A percentile compares a stretch with the other conserved stretches of the same genome.
These are phyloP conservation scores for Myotis yumanensis DNA, from an alignment of 2,113 vertebrate genomes.

Conservation along the genomic window DNA sequence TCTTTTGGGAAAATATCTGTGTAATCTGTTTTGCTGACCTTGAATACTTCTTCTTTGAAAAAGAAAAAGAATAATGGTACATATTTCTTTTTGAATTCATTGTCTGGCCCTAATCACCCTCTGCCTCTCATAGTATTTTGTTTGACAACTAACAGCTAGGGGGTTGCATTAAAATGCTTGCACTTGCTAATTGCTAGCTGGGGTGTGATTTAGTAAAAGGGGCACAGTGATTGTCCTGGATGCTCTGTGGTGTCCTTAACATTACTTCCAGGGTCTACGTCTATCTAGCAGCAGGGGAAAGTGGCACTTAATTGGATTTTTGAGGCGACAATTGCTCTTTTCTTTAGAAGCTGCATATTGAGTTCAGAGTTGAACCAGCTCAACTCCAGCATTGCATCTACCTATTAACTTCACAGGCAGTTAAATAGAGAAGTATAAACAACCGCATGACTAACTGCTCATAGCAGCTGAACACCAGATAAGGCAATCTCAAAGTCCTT, in stretches of 20 bases:
- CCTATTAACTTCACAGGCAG: conserved; percentile 76
- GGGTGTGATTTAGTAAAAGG: conserved; percentile 63
- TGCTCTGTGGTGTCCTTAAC: conserved; percentile 48
- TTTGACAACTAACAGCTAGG: conserved; percentile 61
- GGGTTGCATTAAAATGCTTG: conserved; percentile 43
- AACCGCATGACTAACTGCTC: conserved; percentile 57
- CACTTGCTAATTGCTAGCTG: conserved; percentile 54
- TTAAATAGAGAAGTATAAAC: conserved; percentile 63
- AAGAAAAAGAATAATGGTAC: conserved; percentile 23
- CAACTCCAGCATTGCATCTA: conserved; percentile 36
- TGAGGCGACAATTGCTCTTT: conserved; percentile 61
- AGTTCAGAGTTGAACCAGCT: conserved; percentile 72
- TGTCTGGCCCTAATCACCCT: conserved; percentile 25
- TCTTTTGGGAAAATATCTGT: conserved; percentile 17
- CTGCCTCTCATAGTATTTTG: conserved; percentile 57
- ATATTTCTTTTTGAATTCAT: conserved; percentile 65
- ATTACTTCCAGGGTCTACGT: conserved; percentile 59
- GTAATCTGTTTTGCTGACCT: conserved; percentile 59
- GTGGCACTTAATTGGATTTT: conserved; percentile 77
- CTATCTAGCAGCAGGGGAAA: conserved; percentile 74
- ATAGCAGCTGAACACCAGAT: conserved; percentile 50
- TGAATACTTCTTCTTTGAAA: conserved; percentile 43
- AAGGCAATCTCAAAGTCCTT: conserved; percentile 49
- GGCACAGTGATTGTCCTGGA: conserved; percentile 49
- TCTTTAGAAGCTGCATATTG: conserved; percentile 70